Evolutionary conservation across 1,140 invertebrate genomes (phyloP), one percentile per base, ranked within the genome.

Genomic region (Leptinotarsa texana): DNA sequence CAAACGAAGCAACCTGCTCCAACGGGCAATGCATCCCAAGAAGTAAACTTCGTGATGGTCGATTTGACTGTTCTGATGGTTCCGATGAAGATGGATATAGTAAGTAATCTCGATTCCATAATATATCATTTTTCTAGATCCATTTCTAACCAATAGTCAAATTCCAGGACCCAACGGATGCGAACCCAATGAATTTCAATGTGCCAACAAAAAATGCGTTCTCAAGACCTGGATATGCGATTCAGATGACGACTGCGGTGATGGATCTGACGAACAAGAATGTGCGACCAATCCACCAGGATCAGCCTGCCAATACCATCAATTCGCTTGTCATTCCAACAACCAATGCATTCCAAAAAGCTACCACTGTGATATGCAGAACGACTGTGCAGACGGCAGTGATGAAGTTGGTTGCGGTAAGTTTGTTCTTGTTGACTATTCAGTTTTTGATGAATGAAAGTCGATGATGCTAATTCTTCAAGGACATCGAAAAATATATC

Each of bases 111-210:
- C 13, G 4, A 21, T 21, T 15, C 4, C 4, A 4, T 18, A 22
- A 27, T 2, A 4, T 21, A 1, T 1, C 22, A 21, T 18, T 33
- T 21, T 65, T 65, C 63, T 1, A 22, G 17, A 8, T 15, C 2
- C 22, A 15, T 15, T 5, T 2, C 13, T 15, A 65, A 65, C 63
- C 21, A 1, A 15, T 62, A 15, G 15, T n/a, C 61, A 62, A 62
- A 62, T 42, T 42, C 4, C 22, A 70, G 69, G 51, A 17, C 48
- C 69, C 21, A 47, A 57, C 13, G 69, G 69, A 15, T 99, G 96
- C 84, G 94, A 98, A 84, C 97, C 97, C 0, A 98, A 98, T 83
- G 93, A 99, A 86, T 97, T 94, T 86, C 89, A 92, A 70, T 98
- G 97, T 84, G 86, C 86, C 61, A 98, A 97, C 83, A 92, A 92